A percentile compares a stretch with the other conserved stretches of the same genome.
Conservation (phyloP, 2,888 invertebrate genomes). For the Heliconius aoede region DNA sequence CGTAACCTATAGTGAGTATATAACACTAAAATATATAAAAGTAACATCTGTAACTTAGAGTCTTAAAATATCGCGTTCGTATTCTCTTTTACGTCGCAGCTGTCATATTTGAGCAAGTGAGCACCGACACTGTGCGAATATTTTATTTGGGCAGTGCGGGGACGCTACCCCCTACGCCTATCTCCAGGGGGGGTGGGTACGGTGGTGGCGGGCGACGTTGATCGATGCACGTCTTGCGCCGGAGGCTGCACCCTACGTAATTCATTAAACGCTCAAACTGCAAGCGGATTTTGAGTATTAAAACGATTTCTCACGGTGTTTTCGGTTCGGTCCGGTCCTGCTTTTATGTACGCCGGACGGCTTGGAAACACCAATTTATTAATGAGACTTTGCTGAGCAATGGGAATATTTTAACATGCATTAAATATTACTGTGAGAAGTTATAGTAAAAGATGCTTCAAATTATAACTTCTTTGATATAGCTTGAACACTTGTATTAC, state of each 20-base stretch:
- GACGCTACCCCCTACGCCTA: conserved; percentile 71
- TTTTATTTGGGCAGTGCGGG: conserved; percentile 81
- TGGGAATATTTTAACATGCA: conserved; percentile 43
- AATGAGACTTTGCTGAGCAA: conserved; percentile 63
- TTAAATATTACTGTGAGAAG: conserved; percentile 33
- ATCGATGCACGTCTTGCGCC: conserved; percentile 87
- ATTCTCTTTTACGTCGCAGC: conserved; percentile 62
- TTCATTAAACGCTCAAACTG: conserved; percentile 84
- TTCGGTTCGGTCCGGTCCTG: conserved; percentile 67
- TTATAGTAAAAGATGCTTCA: not conserved
- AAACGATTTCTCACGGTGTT: conserved; percentile 82
- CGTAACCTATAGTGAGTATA: not conserved
- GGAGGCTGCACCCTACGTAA: conserved; percentile 84
- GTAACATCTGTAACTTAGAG: conserved; percentile 30
- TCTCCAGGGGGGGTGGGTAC: conserved; percentile 53
- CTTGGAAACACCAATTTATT: conserved; percentile 70
- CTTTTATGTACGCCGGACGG: conserved; percentile 63
- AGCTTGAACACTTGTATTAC: not conserved
- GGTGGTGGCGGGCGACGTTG: conserved; percentile 79
- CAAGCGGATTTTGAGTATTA: conserved; percentile 83
- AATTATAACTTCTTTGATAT: conserved; percentile 5
- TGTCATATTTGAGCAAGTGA: conserved; percentile 72
- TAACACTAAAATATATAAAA: conserved; percentile 33
- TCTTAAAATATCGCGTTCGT: conserved; percentile 49
- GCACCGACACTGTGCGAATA: conserved; percentile 72